Conservation (phyloP, 1,140 invertebrate species). For the Zaprionus africanus region DNA sequence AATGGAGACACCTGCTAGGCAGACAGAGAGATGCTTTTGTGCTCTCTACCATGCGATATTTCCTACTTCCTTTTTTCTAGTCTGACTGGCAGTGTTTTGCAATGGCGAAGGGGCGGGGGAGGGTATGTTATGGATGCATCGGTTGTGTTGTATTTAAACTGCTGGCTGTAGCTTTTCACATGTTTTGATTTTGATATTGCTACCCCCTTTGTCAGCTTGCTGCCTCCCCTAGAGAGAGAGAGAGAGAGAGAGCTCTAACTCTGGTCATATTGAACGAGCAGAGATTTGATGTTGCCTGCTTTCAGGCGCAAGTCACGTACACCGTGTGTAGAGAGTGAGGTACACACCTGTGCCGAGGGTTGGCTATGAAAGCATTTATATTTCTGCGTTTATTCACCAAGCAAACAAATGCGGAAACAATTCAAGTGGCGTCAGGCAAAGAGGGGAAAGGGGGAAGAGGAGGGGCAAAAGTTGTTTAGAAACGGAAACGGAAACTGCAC, state of each 20-base stretch:
- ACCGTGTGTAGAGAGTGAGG: background rate
- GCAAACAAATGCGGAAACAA: constrained; percentile 69
- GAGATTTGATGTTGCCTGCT: constrained; percentile 64
- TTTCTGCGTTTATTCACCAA: constrained; percentile 54
- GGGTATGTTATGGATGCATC: constrained; percentile 19
- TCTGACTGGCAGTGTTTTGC: background rate
- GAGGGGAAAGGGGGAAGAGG: background rate
- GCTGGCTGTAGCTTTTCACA: constrained; percentile 66
- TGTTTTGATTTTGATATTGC: constrained; percentile 77
- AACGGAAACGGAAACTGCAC: constrained; percentile 49
- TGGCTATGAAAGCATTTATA: constrained; percentile 70
- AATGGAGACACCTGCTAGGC: background rate
- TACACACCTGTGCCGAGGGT: constrained; percentile 5
- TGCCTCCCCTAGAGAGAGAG: too few species aligned
- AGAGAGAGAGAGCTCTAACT: background rate
- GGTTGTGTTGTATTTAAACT: constrained; percentile 61
- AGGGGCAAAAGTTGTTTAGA: constrained; percentile 73
- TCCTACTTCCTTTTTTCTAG: constrained; percentile 1
- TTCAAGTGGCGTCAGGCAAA: constrained; percentile 10
- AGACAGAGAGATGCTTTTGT: background rate
- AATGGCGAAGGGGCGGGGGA: background rate
- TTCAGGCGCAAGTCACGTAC: constrained; percentile 74
- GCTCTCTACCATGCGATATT: background rate
- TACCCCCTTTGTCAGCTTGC: background rate
- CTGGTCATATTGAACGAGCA: constrained; percentile 59